These are phyloP conservation scores for Columbina picui DNA, from an alignment of 2,113 vertebrate genomes.

Conservation along the genomic window DNA sequence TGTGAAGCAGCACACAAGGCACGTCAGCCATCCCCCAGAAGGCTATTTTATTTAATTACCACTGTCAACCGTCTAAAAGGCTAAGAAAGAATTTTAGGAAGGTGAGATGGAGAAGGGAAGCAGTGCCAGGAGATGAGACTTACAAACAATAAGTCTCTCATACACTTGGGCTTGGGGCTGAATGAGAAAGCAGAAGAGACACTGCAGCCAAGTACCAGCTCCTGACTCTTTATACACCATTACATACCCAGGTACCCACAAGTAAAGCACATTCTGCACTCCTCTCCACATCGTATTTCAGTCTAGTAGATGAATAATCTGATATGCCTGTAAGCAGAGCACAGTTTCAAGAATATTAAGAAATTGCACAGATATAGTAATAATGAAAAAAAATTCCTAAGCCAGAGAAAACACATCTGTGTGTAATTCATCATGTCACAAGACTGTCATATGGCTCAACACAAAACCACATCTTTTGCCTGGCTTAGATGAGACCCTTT, in stretches of 20 bases:
- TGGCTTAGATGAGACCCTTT: conserved; percentile 32
- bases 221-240: background rate
- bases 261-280: background rate
- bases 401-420: conserved; percentile 39
- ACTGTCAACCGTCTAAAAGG: background rate
- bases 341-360: conserved; percentile 34
- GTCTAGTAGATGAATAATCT: conserved; percentile 6
- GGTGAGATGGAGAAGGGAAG: background rate
- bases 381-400: conserved; percentile 30
- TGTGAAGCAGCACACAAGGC: background rate
- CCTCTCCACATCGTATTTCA: conserved; percentile 15
- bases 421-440: conserved; percentile 65
- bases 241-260: conserved; percentile 35
- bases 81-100: background rate
- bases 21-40: background rate
- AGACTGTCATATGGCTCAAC: background rate
- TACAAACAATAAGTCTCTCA: background rate
- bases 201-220: background rate
- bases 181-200: conserved; percentile 21
- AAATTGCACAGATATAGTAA: conserved; percentile 14
- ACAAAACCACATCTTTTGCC: background rate
- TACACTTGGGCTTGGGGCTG: background rate
- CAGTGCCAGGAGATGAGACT: background rate
- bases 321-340: conserved; percentile 27
- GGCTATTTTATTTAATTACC: conserved; percentile 20